A percentile compares a stretch with the other conserved stretches of the same genome.
Evolutionary conservation across 2,888 invertebrate genomes (phyloP).

Genomic region (Brachycybe producta): DNA sequence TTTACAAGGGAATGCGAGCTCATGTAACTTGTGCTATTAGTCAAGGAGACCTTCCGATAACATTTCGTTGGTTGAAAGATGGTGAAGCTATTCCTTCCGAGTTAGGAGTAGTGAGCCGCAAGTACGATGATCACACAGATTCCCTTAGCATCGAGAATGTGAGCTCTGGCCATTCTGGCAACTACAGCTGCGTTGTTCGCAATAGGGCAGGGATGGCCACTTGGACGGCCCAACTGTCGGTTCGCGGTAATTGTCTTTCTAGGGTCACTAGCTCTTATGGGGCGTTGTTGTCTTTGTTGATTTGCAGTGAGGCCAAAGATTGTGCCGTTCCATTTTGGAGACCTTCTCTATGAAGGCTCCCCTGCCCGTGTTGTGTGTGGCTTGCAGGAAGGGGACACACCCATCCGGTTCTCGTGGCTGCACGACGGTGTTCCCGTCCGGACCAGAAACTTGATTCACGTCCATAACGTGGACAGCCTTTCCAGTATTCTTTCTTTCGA

Average conservation of each 20-base stretch:
- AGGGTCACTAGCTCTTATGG: neutral
- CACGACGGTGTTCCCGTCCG: slow-evolving; percentile 41
- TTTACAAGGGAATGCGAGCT: slow-evolving; percentile 26
- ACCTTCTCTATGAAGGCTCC: slow-evolving; percentile 21
- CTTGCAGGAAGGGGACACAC: slow-evolving; percentile 26
- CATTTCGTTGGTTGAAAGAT: slow-evolving; percentile 19
- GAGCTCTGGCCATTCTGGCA: slow-evolving; percentile 22
- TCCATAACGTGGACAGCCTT: neutral
- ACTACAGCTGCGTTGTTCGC: slow-evolving; percentile 19
- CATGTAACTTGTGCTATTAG: slow-evolving; percentile 20
- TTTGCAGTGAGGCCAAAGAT: slow-evolving; percentile 51
- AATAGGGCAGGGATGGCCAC: slow-evolving; percentile 23
- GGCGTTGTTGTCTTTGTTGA: slow-evolving; percentile 21
- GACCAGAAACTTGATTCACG: slow-evolving; percentile 25
- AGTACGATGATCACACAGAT: slow-evolving; percentile 23
- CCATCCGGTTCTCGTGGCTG: slow-evolving; percentile 43
- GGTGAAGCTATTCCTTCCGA: slow-evolving; percentile 14
- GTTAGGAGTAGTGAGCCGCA: slow-evolving; percentile 23
- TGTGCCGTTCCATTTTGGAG: slow-evolving; percentile 42
- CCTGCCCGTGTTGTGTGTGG: slow-evolving; percentile 22
- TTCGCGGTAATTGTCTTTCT: slow-evolving; percentile 24
- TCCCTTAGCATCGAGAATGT: slow-evolving; percentile 26
- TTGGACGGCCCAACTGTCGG: slow-evolving; percentile 23
- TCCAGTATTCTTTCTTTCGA: neutral
- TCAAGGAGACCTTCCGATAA: slow-evolving; percentile 20